Percentiles rank a stretch among this genome's conserved stretches.
Conservation (phyloP, 1,140 invertebrate genomes). For the Drosophila mauritiana region DNA sequence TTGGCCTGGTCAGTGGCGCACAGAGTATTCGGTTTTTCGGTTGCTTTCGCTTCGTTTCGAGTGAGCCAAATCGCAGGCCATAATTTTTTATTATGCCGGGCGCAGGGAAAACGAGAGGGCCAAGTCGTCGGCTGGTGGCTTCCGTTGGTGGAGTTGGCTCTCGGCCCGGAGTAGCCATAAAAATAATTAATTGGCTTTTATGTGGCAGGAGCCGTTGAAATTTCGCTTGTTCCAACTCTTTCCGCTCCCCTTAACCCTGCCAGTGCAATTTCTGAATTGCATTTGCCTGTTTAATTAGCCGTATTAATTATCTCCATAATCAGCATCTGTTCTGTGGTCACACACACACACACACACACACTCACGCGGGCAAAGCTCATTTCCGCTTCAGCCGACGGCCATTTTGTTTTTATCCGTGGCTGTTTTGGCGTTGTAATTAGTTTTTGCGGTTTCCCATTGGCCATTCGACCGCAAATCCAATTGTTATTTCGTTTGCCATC, state of each 20-base stretch:
- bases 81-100: conserved; percentile 78
- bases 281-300: conserved; percentile 69
- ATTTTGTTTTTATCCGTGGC: conserved; percentile 55
- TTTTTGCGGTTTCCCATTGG: conserved; percentile 57
- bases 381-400: conserved; percentile 55
- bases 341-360: conserved; percentile 18
- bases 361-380: conserved; percentile 47
- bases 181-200: conserved; percentile 83
- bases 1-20: conserved; percentile 66
- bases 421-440: conserved; percentile 55
- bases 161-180: conserved; percentile 68
- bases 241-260: background rate
- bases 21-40: conserved; percentile 19
- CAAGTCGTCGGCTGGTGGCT: conserved; percentile 49
- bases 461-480: conserved; percentile 33
- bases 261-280: conserved; percentile 57
- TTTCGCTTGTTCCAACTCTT: conserved; percentile 49
- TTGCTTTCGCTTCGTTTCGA: conserved; percentile 46
- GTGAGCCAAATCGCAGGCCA: conserved; percentile 78
- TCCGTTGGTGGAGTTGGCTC: conserved; percentile 64
- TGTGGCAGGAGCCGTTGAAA: conserved; percentile 80
- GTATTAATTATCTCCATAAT: conserved; percentile 71
- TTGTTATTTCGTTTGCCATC: conserved; percentile 3
- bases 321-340: conserved; percentile 66
- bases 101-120: conserved; percentile 1